Base-by-base conservation (phyloP, 2,113 vertebrate genomes). In the Nanorana parkeri region DNA sequence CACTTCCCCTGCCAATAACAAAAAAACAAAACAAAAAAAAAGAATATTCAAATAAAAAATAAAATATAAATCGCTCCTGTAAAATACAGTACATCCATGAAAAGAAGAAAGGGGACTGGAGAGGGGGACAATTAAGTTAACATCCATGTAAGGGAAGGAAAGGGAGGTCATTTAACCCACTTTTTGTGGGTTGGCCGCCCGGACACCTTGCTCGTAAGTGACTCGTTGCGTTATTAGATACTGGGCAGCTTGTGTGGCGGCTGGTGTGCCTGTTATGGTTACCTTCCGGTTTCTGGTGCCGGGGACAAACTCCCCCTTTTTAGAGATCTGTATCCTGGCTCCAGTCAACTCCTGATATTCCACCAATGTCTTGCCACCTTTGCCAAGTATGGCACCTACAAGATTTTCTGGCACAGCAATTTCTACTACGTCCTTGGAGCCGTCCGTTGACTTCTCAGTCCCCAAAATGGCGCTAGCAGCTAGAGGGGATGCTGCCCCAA, bases 71-170 rank as follows among this genome's bases (percentile, higher is more conserved):
- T 95, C 93, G 95, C 94, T 95, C 95, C 94, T 94, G 93, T 94
- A 95, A 95, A 95, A 93, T 95, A 95, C 94, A 95, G 94, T 95
- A 95, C 94, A 95, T 95, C 94, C 93, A 95, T 95, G 91, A 94
- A 95, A 95, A 94, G 88, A 91, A 93, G 93, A 92, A 90, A 47
- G 11, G 87, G 94, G 92, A 60, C 21, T 17, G 92, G 63, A 61
- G 88, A 88, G 94, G 92, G 93, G 64, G 54, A 83, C 80, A 83
- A 83, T 93, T 92, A 94, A 94, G 91, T 83, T 83, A 83, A 83
- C 80, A 83, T 83, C 80, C 87, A 91, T 93, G 93, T 91, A 89
- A 88, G 93, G 93, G 93, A 23, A 93, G 93, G 93, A 13, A 15
- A 32, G 61, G 41, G 26, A 93, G 91, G 89, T 83, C 87, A 84